Percentiles rank a stretch among this genome's conserved stretches.
These are phyloP conservation scores for Neelides sp. DNA, from an alignment of 1,140 invertebrate species.

Conservation along the genomic window DNA sequence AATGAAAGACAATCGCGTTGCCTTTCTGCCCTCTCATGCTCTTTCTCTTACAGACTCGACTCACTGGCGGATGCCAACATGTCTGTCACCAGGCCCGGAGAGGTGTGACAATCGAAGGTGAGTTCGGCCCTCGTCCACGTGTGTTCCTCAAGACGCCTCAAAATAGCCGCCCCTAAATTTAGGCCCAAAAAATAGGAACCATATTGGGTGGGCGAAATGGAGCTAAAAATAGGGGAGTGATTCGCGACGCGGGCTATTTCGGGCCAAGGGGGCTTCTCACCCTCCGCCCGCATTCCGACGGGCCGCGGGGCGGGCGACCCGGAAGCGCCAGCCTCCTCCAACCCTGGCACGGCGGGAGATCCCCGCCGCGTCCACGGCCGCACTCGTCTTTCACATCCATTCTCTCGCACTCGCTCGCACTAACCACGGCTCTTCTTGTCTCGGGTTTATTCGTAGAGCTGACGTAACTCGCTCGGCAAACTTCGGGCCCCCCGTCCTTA, in stretches of 20 bases:
- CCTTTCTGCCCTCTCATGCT: slow-evolving; percentile 1
- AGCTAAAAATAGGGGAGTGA: slow-evolving; percentile 31
- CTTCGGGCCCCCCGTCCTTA: slow-evolving; percentile 30
- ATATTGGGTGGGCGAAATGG: slow-evolving; percentile 31
- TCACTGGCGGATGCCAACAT: slow-evolving; percentile 32
- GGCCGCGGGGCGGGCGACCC: too few relatives aligned
- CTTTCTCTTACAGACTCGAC: slow-evolving; percentile 19
- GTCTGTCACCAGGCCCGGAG: slow-evolving; percentile 28
- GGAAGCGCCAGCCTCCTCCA: too few relatives aligned
- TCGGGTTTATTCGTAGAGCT: slow-evolving; percentile 31
- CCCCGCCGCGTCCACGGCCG: neutral
- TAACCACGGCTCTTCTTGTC: slow-evolving; percentile 21
- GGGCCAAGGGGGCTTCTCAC: slow-evolving; percentile 1
- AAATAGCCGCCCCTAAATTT: slow-evolving; percentile 30
- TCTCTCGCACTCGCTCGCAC: neutral
- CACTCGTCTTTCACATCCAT: neutral
- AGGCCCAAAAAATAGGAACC: slow-evolving; percentile 31
- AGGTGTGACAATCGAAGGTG: slow-evolving; percentile 28
- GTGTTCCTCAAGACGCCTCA: slow-evolving; percentile 18
- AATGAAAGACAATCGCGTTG: slow-evolving; percentile 25
- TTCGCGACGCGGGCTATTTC: slow-evolving; percentile 32
- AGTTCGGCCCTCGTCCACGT: slow-evolving; percentile 24
- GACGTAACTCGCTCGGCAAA: slow-evolving; percentile 30
- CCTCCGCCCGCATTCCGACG: too few relatives aligned
- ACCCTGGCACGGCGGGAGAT: slow-evolving; percentile 6